Evolutionary conservation across 2,797 vertebrate species (phyloP).

Genomic region (Calcarius lapponicus): DNA sequence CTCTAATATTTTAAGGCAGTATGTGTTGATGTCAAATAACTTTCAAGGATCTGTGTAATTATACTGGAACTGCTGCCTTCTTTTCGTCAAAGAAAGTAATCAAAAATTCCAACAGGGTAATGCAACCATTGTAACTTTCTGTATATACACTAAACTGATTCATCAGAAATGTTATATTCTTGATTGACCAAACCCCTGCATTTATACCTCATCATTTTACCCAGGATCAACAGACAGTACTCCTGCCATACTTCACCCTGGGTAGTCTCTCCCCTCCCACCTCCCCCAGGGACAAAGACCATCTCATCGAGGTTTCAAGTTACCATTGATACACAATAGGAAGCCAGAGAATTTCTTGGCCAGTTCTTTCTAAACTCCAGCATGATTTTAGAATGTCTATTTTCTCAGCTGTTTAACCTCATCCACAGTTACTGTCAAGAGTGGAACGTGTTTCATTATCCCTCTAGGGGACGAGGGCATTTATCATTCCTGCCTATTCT

Average conservation of each 20-base stretch:
- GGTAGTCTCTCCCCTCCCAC: not conserved
- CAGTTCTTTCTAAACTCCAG: not conserved
- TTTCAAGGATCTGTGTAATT: not conserved
- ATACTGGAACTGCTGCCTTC: not conserved
- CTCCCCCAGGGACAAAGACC: not conserved
- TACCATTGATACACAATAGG: not conserved
- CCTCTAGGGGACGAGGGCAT: constrained; percentile 16
- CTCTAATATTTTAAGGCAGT: not conserved
- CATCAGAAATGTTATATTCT: not conserved
- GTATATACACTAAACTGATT: not conserved
- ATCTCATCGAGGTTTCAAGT: not conserved
- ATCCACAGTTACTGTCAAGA: constrained; percentile 8
- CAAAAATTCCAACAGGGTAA: not conserved
- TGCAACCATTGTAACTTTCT: not conserved
- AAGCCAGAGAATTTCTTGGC: not conserved
- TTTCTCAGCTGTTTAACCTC: constrained; percentile 51
- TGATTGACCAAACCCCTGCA: not conserved
- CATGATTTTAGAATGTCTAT: constrained; percentile 15
- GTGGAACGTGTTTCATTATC: not conserved
- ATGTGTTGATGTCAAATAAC: not conserved
- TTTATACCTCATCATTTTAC: not conserved
- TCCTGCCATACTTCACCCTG: not conserved
- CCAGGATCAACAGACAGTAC: not conserved
- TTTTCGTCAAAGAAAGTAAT: not conserved
- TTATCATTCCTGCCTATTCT: constrained; percentile 35